Conservation (phyloP, 2,888 invertebrate genomes). For the Acanthosoma haemorrhoidale region DNA sequence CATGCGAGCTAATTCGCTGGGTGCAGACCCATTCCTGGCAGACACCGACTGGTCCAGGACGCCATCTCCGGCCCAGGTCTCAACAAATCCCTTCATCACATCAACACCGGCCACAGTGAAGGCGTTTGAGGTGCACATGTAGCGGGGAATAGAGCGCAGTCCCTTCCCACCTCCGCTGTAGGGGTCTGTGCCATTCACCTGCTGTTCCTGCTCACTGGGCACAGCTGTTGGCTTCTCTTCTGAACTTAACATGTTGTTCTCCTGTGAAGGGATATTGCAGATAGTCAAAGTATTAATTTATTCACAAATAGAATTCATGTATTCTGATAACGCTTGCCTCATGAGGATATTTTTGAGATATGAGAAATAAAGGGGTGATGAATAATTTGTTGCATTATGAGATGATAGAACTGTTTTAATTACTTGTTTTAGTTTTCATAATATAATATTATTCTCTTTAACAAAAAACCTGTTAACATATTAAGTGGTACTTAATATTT, state of each 20-base stretch:
- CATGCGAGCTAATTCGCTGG: conserved; percentile 33
- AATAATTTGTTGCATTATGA: neutral
- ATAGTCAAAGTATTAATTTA: neutral
- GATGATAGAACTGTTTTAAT: neutral
- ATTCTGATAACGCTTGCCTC: too few relatives aligned
- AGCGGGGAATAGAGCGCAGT: neutral
- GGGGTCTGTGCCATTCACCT: neutral
- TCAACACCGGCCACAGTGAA: conserved; percentile 40
- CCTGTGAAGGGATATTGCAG: neutral
- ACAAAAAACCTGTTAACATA: neutral
- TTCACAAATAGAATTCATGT: neutral
- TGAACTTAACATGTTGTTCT: neutral
- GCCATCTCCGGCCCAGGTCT: conserved; percentile 51
- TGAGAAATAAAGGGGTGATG: neutral
- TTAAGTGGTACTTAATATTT: neutral
- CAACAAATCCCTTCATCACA: conserved; percentile 42
- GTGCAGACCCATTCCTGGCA: conserved; percentile 72
- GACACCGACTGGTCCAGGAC: conserved; percentile 69
- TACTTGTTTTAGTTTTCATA: neutral
- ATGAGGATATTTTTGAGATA: neutral
- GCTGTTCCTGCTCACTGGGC: neutral
- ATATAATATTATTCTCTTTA: neutral
- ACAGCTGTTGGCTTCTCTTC: neutral
- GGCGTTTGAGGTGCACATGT: conserved; percentile 43
- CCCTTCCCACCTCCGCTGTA: neutral